These are phyloP conservation scores for Poecilia latipinna DNA, from an alignment of 2,113 vertebrate species.

Conservation along the genomic window DNA sequence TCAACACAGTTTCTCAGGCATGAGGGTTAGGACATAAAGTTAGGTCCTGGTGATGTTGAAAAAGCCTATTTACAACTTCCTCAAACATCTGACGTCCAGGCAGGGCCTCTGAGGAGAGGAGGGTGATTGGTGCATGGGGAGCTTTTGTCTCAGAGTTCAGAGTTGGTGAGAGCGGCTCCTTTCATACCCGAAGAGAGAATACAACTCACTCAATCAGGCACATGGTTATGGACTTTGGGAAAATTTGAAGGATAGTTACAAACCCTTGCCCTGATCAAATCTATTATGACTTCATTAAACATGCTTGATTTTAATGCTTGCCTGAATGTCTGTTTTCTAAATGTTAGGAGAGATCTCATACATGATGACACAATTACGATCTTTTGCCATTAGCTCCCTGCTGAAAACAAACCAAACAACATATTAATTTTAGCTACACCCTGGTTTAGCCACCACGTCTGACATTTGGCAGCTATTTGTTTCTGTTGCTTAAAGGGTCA, in stretches of 20 bases:
- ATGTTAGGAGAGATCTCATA: not conserved
- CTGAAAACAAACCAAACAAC: not conserved
- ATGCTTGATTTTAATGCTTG: not conserved
- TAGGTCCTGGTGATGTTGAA: too few species aligned
- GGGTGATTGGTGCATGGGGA: too few species aligned
- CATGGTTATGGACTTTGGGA: not conserved
- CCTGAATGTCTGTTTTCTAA: not conserved
- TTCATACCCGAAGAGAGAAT: not conserved
- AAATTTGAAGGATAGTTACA: too few species aligned
- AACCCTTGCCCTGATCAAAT: not conserved
- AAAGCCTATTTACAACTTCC: too few species aligned
- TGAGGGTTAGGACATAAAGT: too few species aligned
- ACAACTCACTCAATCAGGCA: not conserved
- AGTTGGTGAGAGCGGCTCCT: not conserved
- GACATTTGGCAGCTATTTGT: conserved; percentile 45
- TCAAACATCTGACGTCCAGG: too few species aligned
- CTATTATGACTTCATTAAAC: not conserved
- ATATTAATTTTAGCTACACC: conserved; percentile 4
- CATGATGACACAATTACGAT: not conserved
- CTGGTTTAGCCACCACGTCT: conserved; percentile 23
- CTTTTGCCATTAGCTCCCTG: not conserved
- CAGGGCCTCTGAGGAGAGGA: too few species aligned
- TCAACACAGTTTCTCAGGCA: too few species aligned
- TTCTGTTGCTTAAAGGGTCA: conserved; percentile 58
- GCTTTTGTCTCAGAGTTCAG: too few species aligned